A percentile compares a stretch with the other conserved stretches of the same genome.
Evolutionary conservation across 2,113 vertebrate species (phyloP).

Genomic region (Scolopax mira): DNA sequence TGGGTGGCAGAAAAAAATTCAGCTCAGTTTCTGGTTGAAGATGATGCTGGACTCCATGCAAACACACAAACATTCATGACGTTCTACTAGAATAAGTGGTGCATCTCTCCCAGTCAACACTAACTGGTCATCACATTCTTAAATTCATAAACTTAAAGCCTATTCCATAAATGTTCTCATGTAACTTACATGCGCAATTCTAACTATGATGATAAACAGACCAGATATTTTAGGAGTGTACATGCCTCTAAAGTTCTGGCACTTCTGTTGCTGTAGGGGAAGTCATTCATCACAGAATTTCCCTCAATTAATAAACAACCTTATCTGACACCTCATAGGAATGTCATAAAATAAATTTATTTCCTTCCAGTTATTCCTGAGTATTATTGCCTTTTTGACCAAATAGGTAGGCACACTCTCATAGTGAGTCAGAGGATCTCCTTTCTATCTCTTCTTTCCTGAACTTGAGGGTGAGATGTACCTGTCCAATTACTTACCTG

Average conservation of each 20-base stretch:
- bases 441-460: neutral
- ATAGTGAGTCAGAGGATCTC: neutral
- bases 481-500: conserved; percentile 46
- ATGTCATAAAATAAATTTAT: conserved; percentile 37
- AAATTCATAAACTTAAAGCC: neutral
- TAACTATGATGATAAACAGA: neutral
- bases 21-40: neutral
- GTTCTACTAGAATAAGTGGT: neutral
- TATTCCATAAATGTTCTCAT: neutral
- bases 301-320: conserved; percentile 40
- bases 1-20: neutral
- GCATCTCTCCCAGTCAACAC: neutral
- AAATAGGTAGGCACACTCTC: neutral
- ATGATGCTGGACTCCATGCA: neutral
- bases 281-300: conserved; percentile 38
- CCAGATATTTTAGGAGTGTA: neutral
- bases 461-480: neutral
- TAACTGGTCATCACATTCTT: neutral
- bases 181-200: neutral
- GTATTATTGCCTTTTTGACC: neutral
- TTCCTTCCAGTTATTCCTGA: conserved; percentile 28
- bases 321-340: conserved; percentile 10
- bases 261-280: conserved; percentile 10
- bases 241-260: neutral
- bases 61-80: neutral